These are phyloP conservation scores for Tadarida brasiliensis DNA, from an alignment of 2,797 vertebrate genomes.

Conservation along the genomic window DNA sequence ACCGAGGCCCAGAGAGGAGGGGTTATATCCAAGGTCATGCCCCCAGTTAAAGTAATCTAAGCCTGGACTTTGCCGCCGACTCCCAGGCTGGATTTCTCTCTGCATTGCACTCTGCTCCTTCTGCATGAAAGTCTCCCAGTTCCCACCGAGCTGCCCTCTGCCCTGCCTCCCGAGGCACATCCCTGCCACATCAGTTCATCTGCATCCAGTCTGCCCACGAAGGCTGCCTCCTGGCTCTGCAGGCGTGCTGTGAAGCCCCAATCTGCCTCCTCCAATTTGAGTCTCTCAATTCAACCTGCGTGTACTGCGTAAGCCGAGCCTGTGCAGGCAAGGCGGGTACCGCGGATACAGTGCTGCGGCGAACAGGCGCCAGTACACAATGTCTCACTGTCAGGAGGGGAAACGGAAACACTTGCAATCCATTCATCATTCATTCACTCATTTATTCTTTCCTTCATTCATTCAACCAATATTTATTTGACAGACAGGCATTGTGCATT, in stretches of 20 bases:
- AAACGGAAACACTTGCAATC: not conserved
- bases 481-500: not conserved
- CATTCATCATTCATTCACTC: not conserved
- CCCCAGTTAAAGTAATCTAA: not conserved
- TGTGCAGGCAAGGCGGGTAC: not conserved
- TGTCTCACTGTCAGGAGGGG: not conserved
- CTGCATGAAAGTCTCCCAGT: not conserved
- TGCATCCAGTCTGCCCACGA: not conserved
- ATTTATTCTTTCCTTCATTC: not conserved
- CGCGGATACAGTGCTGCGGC: accelerated
- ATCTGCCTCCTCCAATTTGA: not conserved
- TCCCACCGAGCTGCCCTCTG: not conserved
- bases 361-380: accelerated
- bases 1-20: not conserved
- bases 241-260: not conserved
- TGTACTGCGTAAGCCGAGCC: not conserved
- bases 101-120: not conserved
- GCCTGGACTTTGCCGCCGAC: not conserved
- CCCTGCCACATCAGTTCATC: not conserved
- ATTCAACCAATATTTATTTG: not conserved
- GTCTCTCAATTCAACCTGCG: not conserved
- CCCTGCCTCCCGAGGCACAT: accelerated
- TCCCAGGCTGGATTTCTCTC: not conserved
- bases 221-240: not conserved
- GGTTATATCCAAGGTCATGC: not conserved